Percentiles rank a stretch among this genome's conserved stretches.
Evolutionary conservation across 2,888 invertebrate species (phyloP).

Genomic region (Sericinus montela): DNA sequence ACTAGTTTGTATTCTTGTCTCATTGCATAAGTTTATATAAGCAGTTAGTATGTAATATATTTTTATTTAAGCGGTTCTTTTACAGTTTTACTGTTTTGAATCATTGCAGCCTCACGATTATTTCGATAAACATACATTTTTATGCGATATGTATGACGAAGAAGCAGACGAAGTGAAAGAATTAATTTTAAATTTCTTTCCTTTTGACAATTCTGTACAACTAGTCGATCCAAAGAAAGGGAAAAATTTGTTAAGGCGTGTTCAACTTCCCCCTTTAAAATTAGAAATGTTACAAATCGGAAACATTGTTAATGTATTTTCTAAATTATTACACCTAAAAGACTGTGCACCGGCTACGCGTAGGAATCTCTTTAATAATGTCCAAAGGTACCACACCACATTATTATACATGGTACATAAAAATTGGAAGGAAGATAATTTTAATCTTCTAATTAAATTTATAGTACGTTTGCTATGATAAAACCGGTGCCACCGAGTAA

Average conservation of each 20-base stretch:
- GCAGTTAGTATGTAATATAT: too few relatives aligned
- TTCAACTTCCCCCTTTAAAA: constrained; percentile 81
- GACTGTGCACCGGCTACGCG: constrained; percentile 86
- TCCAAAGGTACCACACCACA: constrained; percentile 76
- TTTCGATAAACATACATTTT: constrained; percentile 79
- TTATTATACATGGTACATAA: too few relatives aligned
- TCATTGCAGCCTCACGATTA: constrained; percentile 66
- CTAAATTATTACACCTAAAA: constrained; percentile 83
- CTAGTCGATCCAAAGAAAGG: constrained; percentile 81
- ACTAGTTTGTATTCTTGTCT: too few relatives aligned
- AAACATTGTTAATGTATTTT: constrained; percentile 85
- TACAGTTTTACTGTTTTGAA: too few relatives aligned
- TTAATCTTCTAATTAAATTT: constrained; percentile 19
- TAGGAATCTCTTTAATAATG: constrained; percentile 77
- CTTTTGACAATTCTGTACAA: constrained; percentile 89
- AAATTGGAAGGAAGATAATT: too few relatives aligned
- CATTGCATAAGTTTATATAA: too few relatives aligned
- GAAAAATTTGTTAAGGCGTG: constrained; percentile 81
- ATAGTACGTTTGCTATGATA: constrained; percentile 87
- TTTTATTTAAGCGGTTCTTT: too few relatives aligned
- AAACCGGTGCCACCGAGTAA: constrained; percentile 85
- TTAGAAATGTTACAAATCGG: constrained; percentile 86
- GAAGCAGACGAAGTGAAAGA: constrained; percentile 83
- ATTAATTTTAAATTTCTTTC: constrained; percentile 86
- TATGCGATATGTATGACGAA: constrained; percentile 92